phyloP scores from a whole-genome alignment of 2,888 invertebrate genomes.

The Euzophera pinguis region DNA sequence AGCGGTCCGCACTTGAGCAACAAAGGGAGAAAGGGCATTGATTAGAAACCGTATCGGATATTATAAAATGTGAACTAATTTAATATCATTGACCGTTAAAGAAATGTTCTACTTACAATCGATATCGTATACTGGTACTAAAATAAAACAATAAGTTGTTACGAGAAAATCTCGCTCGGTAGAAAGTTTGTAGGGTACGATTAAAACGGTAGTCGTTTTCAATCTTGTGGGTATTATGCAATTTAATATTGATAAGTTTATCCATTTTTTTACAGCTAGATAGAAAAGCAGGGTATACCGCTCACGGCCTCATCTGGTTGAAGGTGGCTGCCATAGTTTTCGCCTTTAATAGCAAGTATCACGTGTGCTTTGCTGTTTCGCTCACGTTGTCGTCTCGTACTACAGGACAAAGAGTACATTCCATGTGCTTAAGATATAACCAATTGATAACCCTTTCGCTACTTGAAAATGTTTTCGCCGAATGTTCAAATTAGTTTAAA shows the following conservation, averaged over 20 bases:
- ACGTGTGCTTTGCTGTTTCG: too few species aligned
- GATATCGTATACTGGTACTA: conserved; percentile 26
- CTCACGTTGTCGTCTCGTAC: too few species aligned
- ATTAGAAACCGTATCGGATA: background rate
- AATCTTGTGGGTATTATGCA: background rate
- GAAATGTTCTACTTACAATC: conserved; percentile 27
- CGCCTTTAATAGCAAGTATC: too few species aligned
- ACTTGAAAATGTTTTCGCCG: too few species aligned
- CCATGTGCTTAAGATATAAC: too few species aligned
- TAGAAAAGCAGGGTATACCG: too few species aligned
- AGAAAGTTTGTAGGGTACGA: background rate
- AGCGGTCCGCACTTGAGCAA: conserved; percentile 1
- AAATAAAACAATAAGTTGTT: conserved; percentile 17
- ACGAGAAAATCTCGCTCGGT: background rate
- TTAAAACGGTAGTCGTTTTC: background rate
- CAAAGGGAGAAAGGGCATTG: conserved; percentile 8
- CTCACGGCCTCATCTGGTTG: too few species aligned
- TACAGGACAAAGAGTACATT: too few species aligned
- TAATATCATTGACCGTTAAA: conserved; percentile 19
- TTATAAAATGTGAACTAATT: conserved; percentile 2
- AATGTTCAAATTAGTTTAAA: too few species aligned
- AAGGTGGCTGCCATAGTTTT: too few species aligned
- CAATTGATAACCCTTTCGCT: too few species aligned
- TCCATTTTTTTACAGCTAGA: too few species aligned
- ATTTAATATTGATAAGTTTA: background rate